These are phyloP conservation scores for Sericinus montela DNA, from an alignment of 2,888 invertebrate genomes.

Conservation along the genomic window DNA sequence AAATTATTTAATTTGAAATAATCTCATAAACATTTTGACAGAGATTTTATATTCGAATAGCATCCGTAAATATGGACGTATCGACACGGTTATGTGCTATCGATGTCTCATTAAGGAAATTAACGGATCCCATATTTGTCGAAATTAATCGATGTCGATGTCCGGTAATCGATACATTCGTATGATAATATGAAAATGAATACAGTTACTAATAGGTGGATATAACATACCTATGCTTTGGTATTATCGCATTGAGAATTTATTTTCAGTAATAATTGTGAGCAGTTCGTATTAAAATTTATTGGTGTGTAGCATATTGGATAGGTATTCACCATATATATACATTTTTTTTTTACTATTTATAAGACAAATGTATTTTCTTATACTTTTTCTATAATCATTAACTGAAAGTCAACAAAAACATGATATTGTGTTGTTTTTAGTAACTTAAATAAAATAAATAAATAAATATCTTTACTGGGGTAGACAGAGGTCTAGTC, in stretches of 20 bases:
- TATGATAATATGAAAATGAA: conserved; percentile 18
- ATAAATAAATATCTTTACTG: too few relatives aligned
- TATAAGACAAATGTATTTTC: too few relatives aligned
- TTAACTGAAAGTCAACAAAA: too few relatives aligned
- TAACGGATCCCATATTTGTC: conserved; percentile 15
- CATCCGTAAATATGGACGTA: background rate
- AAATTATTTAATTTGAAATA: background rate
- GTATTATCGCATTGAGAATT: background rate
- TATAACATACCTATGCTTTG: conserved; percentile 7
- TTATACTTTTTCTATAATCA: too few relatives aligned
- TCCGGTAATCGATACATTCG: conserved; percentile 17
- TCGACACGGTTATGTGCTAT: conserved; percentile 10
- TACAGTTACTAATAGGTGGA: conserved; percentile 16
- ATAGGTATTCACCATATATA: too few relatives aligned
- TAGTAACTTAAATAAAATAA: too few relatives aligned
- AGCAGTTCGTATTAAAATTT: too few relatives aligned
- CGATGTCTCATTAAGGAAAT: conserved; percentile 19
- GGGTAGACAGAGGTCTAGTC: too few relatives aligned
- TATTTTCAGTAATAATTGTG: background rate
- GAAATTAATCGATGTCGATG: conserved; percentile 15
- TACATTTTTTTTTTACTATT: too few relatives aligned
- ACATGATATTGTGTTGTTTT: too few relatives aligned
- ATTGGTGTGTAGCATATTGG: too few relatives aligned
- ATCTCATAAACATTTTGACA: conserved; percentile 3
- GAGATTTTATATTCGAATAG: conserved; percentile 6